Evolutionary conservation across 2,888 invertebrate genomes (phyloP), one percentile per base, ranked within the genome.

Genomic region (Orthosia incerta): DNA sequence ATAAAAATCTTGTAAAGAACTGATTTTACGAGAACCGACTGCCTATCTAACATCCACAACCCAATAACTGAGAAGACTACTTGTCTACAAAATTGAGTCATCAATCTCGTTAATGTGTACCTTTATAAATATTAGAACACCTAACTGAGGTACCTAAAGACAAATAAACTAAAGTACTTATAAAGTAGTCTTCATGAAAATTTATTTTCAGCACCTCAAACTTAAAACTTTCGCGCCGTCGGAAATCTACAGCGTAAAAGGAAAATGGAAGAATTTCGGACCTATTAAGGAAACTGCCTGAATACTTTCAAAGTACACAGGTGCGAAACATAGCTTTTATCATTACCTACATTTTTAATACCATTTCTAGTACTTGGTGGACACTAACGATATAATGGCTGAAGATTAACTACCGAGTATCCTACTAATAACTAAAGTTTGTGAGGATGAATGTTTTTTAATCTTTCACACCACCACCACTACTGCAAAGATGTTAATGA

Each of bases 301-400:
- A 77, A 83, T 79, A 60, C 59, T 2, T 73, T 69, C 20, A 61
- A 71, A 83, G 67, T 23, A 68, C 79, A 23, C 84, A 84, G 74
- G 82, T 84, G 84, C 62, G 59, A 45, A 60, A 55, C 75, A 66
- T 45, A 68, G 73, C 81, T 79, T 74, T 74, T 73, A 72, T 13
- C 75, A 20, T 80, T 66, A 72, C 18, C 59, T 68, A 72, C 46
- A 84, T 82, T 16, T 78, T 75, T 82, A 72, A 79, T 70, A 53
- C 26, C 5, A 7, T 48, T 45, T 60, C 18, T 1, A 65, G 39
- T 39, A 71, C 50, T 62, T 48, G 23, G 20, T 69, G 59, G 65
- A 61, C 55, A 71, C 65, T 71, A 74, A 69, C 46, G 23, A 26
- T 48, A 23, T 56, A 61, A 67, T 65, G 13, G 12, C 48, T n/a